Base-by-base conservation (phyloP, 2,797 vertebrate species). In the Glyptemys insculpta region DNA sequence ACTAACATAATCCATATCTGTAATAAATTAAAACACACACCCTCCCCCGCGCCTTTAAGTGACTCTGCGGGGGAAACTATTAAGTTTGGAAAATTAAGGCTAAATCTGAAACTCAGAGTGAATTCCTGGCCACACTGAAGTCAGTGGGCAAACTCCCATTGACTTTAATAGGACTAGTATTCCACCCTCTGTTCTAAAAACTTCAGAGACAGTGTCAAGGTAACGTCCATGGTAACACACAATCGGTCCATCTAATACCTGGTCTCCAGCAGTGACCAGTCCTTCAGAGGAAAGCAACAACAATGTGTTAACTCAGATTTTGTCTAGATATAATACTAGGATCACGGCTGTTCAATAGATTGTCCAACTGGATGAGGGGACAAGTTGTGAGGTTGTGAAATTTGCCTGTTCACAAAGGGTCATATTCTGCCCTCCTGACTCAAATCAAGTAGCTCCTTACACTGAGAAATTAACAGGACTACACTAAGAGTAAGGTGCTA, bases 1-100 rank as follows among this genome's bases (percentile, higher is more conserved):
- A 65, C 68, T 76, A 92, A 79, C 41, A 81, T 82, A 86, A 87
- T 37, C 81, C 44, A 85, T 91, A 91, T 91, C 82, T 95, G 62
- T 78, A 80, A 87, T 90, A 88, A 93, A 95, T 94, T 91, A 94
- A 91, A 88, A n/a, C 47, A 90, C 12, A 4, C 41, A 3, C 4
- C 16, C 27, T 53, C 25, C 78, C 54, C 82, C 19, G 85, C 52
- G 92, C 44, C 0, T 93, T 91, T 59, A 89, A 94, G 56, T 86
- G 83, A 92, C 74, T 78, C 87, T 68, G 84, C 21, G 10, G 56
- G 80, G 18, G 41, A 52, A 37, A 96, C 86, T 90, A 53, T 23
- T 72, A 91, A 86, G 27, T 49, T 87, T 80, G 31, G 65, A 96
- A 95, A 95, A 89, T 81, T 56, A 68, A 78, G 52, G 86, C 93